Conservation (phyloP, 2,888 invertebrate species). For the Pteria penguin region DNA sequence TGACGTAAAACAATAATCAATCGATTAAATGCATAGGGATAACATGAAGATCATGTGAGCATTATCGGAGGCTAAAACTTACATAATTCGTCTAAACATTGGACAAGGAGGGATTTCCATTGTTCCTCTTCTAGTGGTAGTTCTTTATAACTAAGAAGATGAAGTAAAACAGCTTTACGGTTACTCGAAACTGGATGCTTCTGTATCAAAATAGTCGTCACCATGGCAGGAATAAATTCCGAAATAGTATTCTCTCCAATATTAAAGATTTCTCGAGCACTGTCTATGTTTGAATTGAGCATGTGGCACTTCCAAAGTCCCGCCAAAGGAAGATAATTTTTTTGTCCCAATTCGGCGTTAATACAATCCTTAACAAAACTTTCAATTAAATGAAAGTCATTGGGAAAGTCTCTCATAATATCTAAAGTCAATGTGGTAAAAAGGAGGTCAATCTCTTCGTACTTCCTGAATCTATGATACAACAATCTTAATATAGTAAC, state of each 20-base stretch:
- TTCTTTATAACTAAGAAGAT: neutral
- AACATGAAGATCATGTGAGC: too few relatives aligned
- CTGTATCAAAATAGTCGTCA: neutral
- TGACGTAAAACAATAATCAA: too few relatives aligned
- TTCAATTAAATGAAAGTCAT: neutral
- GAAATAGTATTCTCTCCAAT: neutral
- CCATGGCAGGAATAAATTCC: neutral
- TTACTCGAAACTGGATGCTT: neutral
- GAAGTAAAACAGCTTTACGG: neutral
- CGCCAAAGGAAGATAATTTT: neutral
- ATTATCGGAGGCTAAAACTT: too few relatives aligned
- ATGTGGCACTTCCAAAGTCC: slow-evolving; percentile 3
- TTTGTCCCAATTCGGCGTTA: neutral
- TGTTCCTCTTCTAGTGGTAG: neutral
- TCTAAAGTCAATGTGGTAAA: neutral
- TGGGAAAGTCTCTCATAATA: neutral
- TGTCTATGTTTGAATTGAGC: neutral
- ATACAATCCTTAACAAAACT: slow-evolving; percentile 5
- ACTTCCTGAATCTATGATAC: slow-evolving; percentile 6
- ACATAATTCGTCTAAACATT: neutral
- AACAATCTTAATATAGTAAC: neutral
- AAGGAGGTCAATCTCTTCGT: neutral
- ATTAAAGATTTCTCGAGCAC: neutral
- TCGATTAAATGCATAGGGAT: too few relatives aligned
- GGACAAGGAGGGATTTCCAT: too few relatives aligned